Evolutionary conservation across 2,888 invertebrate species (phyloP), one percentile per base, ranked within the genome.

Genomic region (Andrena camellia): DNA sequence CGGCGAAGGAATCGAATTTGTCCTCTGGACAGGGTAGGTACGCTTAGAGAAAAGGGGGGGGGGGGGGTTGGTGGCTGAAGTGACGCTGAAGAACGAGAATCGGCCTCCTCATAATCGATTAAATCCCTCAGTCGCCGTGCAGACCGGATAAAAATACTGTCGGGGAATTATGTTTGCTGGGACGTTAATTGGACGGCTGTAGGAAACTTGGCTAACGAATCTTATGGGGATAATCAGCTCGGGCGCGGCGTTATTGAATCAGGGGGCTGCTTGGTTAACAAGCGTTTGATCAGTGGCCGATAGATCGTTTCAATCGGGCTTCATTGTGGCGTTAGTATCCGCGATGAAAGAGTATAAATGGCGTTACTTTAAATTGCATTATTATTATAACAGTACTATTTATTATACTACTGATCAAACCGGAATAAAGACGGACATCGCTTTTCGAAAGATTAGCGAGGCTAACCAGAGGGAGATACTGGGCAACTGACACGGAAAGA

Each of bases 1-100:
- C 92, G 96, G 97, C 64, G 97, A 98, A 94, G 98, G 97, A 93
- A 97, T 98, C 81, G 98, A 98, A 94, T 98, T 98, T 94, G 97
- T 98, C 29, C 95, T 99, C 31, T 99, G 98, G 98, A 98, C 98
- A 29, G 98, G 98, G 98, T 98, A 95, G 35, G 89, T 50, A 33
- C 26, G 59, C n/a, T 29, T 31, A 10, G 29, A 29, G 62, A 62
- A 23, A 7, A 7, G 0, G 23, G 54, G 10, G 0, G 23, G 54
- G 2, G 0, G 54, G 54, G 23, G 4, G 26, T 4, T 2, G 8
- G 23, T 20, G 23, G 3, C 23, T 1, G 57, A 23, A 57, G 33
- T 20, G 31, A 33, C 20, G 33, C 54, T 8, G 23, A 35, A 35
- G 42, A 23, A 64, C 42, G 42, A 13, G 50, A 52, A 52, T 63